Base-by-base conservation (phyloP, 2,888 invertebrate genomes). In the Molorchus minor region DNA sequence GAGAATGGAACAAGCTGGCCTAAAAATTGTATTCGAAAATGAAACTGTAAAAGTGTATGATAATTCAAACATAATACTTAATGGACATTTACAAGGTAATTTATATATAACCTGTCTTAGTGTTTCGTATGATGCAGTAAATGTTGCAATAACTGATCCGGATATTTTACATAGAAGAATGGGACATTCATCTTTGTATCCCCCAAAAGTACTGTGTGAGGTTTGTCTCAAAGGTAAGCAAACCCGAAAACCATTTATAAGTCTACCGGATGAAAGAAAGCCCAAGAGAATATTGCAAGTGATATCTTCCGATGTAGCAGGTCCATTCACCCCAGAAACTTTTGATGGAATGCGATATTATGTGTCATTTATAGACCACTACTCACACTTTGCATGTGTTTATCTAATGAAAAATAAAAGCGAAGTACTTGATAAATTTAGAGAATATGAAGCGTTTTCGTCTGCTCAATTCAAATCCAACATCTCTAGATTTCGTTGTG, bases 311-410 rank as follows among this genome's bases (percentile, higher is more conserved):
- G 73, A 75, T 63, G 69, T 76, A 17, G 73, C 70, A 61, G 73
- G 73, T 0, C 73, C 73, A 25, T 71, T 76, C 19, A 73, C 68
- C 2, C 70, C 71, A n/a, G 55, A 20, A n/a, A 67, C 71, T 69
- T 70, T 0, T 30, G 73, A 58, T 35, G 43, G 56, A 41, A 67
- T 75, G 46, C 61, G 72, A 10, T 74, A 77, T 58, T 73, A 73
- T 66, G 69, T 75, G 3, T 17, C 70, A 2, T 76, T 77, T 69
- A 65, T 77, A 56, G 75, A 77, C 65, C 63, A 77, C 25, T 77
- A 54, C 65, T 75, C 72, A 12, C 74, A 77, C 57, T 76, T 73
- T 52, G 68, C 70, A 62, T 70, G 72, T 49, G 69, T 61, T 30
- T 75, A 75, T 61, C 53, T 72, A 40, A 20, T 62, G 30, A 45